Evolutionary conservation across 2,797 vertebrate species (phyloP), one percentile per base, ranked within the genome.

Genomic region (Petrocephalus sullivani): DNA sequence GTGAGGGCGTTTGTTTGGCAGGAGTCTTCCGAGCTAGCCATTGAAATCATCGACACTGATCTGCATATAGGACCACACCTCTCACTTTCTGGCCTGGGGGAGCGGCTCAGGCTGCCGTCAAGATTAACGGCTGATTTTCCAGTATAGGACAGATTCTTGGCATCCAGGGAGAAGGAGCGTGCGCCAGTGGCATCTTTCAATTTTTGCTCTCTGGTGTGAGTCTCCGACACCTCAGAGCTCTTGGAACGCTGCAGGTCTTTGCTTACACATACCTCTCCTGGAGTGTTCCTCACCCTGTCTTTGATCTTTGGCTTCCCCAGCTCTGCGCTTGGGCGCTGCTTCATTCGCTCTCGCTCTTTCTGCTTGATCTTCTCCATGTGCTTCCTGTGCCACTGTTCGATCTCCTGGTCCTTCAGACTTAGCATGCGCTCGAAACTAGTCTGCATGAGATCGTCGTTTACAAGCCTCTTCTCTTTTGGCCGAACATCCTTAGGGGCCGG

Each of bases 391-490:
- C 98, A 99, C 92, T 98, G 98, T 92, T 99, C 98, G 89, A 99
- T 99, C 93, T 99, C 98, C 91, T 98, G 95, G 92, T 99, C 98
- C 93, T 99, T 99, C 87, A 99, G 95, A 91, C 98, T 99, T 86
- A 99, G 96, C 98, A 99, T 99, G 89, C 98, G 96, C 94, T 99
- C 98, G 33, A 99, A 99, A 94, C 98, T 99, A 75, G 98, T 99
- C 94, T 99, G 97, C 98, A 99, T 99, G 91, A 99, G 94, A 92
- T 99, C 98, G 81, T 99, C 98, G 0, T 99, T 99, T 46, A 99
- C 97, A 12, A 99, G 93, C 75, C 97, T 95, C 90, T 99, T 99
- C 90, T 99, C 98, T 94, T 98, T 99, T 86, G 98, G 98, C 87
- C 97, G 96, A 89, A 90, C 23, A 67, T 99, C 98, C 92, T 97